phyloP scores from a whole-genome alignment of 1,140 invertebrate species.

The Portunus trituberculatus region DNA sequence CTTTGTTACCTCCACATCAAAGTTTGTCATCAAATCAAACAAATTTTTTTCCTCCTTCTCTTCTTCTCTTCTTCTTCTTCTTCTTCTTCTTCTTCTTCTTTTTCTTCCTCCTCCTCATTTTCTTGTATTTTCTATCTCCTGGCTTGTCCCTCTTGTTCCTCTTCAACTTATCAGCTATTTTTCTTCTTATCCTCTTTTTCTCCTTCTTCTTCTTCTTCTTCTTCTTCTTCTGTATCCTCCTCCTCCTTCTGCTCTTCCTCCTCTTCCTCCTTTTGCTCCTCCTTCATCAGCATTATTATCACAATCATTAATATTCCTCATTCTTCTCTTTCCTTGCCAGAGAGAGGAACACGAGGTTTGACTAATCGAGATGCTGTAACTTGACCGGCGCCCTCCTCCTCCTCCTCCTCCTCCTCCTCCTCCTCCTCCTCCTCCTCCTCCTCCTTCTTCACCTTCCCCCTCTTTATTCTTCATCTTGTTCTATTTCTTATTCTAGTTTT shows the following conservation, averaged over 20 bases:
- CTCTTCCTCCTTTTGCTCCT: not conserved
- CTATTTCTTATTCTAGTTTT: not conserved
- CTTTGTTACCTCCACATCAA: not conserved
- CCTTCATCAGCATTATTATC: not conserved
- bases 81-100: not conserved
- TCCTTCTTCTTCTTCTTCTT: not conserved
- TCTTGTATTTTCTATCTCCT: not conserved
- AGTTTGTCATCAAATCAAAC: not conserved
- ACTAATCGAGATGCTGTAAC: not conserved
- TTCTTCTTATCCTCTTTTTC: not conserved
- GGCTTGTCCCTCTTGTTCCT: not conserved
- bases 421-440: not conserved
- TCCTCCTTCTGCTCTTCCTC: not conserved
- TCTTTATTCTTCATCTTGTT: not conserved
- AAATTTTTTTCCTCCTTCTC: not conserved
- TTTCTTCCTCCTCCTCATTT: not conserved
- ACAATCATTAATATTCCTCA: not conserved
- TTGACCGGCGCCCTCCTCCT: not conserved
- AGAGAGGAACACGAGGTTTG: not conserved
- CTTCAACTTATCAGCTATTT: not conserved
- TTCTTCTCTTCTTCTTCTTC: not conserved
- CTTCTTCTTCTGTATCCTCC: not conserved
- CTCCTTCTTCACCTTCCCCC: not conserved
- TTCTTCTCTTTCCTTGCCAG: not conserved
- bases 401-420: not conserved